phyloP scores from a whole-genome alignment of 2,888 invertebrate species.

The Alcis repandata region DNA sequence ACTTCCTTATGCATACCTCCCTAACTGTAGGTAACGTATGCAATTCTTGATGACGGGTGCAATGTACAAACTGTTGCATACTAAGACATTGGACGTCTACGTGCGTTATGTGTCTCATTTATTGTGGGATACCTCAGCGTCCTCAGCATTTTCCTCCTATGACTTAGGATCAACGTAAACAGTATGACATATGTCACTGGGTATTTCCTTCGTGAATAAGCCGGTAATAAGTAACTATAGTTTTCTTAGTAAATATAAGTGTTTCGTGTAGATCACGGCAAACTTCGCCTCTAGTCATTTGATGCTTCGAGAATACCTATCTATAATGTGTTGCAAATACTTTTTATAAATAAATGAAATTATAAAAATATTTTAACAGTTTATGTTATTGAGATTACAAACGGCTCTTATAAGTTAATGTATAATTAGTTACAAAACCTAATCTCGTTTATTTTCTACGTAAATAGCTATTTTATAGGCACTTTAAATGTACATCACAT shows the following conservation, averaged over 20 bases:
- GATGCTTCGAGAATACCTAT: constrained; percentile 12
- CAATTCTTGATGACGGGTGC: background rate
- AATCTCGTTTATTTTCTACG: constrained; percentile 48
- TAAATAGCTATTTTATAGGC: constrained; percentile 53
- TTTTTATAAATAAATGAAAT: constrained; percentile 40
- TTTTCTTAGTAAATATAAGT: constrained; percentile 1
- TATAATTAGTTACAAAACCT: constrained; percentile 41
- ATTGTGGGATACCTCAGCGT: background rate
- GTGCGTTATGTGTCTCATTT: background rate
- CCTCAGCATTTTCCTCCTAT: background rate
- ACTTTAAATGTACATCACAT: constrained; percentile 46
- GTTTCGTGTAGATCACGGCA: constrained; percentile 27
- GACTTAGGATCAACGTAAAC: background rate
- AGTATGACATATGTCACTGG: background rate
- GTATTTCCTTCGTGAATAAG: constrained; percentile 13
- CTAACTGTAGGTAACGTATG: background rate
- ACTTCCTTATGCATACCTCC: background rate
- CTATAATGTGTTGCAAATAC: constrained; percentile 14
- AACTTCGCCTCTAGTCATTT: constrained; percentile 21
- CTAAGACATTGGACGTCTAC: background rate
- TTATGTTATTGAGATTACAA: constrained; percentile 59
- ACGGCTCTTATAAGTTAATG: constrained; percentile 44
- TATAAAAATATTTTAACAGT: constrained; percentile 34
- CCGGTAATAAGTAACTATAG: background rate
- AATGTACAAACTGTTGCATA: constrained; percentile 1